These are phyloP conservation scores for Nebria brevicollis DNA, from an alignment of 2,888 invertebrate species.

Conservation along the genomic window DNA sequence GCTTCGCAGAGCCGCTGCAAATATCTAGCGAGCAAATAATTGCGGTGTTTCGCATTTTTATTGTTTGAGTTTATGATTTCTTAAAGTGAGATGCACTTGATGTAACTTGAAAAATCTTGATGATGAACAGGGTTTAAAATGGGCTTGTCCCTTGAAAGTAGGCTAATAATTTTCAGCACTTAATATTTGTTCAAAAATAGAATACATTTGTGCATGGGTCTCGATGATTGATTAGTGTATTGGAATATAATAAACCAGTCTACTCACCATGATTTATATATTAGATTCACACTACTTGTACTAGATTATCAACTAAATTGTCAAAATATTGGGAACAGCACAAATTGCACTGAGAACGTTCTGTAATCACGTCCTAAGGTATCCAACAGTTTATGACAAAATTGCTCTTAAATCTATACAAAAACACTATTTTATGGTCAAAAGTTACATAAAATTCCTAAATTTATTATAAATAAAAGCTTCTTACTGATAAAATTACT, in stretches of 20 bases:
- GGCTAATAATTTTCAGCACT: slow-evolving; percentile 52
- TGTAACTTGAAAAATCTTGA: slow-evolving; percentile 26
- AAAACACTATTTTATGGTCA: neutral
- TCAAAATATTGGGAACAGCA: slow-evolving; percentile 45
- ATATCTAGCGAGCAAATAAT: neutral
- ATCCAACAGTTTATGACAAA: neutral
- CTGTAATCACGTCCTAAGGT: slow-evolving; percentile 13
- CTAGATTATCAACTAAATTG: slow-evolving; percentile 40
- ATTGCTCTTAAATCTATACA: neutral
- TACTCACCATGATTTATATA: slow-evolving; percentile 36
- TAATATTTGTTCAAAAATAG: slow-evolving; percentile 22
- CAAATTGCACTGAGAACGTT: slow-evolving; percentile 29
- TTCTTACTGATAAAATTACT: neutral
- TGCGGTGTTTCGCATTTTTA: neutral
- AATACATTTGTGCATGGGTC: neutral
- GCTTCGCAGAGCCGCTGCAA: slow-evolving; percentile 13
- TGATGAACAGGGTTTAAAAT: slow-evolving; percentile 51
- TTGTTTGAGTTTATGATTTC: slow-evolving; percentile 7
- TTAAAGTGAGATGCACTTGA: slow-evolving; percentile 50
- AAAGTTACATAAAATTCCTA: neutral
- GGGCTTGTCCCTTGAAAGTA: slow-evolving; percentile 62
- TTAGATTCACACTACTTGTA: slow-evolving; percentile 29
- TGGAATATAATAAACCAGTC: slow-evolving; percentile 9
- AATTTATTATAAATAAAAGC: neutral
- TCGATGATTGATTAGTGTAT: slow-evolving; percentile 12